phyloP scores from a whole-genome alignment of 2,888 invertebrate genomes.

The Cosmia pyralina region DNA sequence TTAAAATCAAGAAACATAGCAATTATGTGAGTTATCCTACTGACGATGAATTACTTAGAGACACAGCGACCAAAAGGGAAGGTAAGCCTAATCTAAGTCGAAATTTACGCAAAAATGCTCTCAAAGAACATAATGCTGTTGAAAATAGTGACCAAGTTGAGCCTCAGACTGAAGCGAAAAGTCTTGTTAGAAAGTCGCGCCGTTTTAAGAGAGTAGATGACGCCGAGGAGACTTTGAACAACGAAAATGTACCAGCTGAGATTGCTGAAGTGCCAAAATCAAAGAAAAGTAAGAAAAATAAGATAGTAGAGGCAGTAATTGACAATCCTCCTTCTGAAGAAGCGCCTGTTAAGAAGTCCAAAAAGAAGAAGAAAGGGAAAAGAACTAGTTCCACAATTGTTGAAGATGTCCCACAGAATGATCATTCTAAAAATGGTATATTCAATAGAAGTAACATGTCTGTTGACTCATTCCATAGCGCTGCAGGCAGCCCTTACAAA shows the following conservation, averaged over 20 bases:
- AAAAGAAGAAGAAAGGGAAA: constrained; percentile 73
- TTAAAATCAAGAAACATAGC: constrained; percentile 74
- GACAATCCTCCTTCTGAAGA: constrained; percentile 44
- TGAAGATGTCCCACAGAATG: constrained; percentile 59
- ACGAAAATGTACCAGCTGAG: constrained; percentile 46
- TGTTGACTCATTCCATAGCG: constrained; percentile 83
- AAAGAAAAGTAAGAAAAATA: constrained; percentile 71
- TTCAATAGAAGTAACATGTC: constrained; percentile 73
- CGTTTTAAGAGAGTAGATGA: constrained; percentile 66
- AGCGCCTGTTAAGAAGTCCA: constrained; percentile 68
- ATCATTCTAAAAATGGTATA: constrained; percentile 37
- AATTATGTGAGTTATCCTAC: constrained; percentile 82
- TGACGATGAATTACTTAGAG: constrained; percentile 70
- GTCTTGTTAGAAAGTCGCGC: constrained; percentile 70
- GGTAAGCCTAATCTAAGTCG: constrained; percentile 59
- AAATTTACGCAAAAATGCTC: constrained; percentile 69
- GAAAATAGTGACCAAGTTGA: constrained; percentile 55
- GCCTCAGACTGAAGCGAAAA: constrained; percentile 55
- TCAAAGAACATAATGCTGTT: constrained; percentile 74
- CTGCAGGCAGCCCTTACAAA: constrained; percentile 79
- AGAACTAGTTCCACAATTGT: constrained; percentile 63
- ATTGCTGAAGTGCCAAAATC: constrained; percentile 60
- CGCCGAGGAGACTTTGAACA: constrained; percentile 60
- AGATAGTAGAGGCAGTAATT: constrained; percentile 27
- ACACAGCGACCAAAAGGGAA: constrained; percentile 47